A percentile compares a stretch with the other conserved stretches of the same genome.
phyloP scores from a whole-genome alignment of 2,113 vertebrate species.

The Riparia riparia region DNA sequence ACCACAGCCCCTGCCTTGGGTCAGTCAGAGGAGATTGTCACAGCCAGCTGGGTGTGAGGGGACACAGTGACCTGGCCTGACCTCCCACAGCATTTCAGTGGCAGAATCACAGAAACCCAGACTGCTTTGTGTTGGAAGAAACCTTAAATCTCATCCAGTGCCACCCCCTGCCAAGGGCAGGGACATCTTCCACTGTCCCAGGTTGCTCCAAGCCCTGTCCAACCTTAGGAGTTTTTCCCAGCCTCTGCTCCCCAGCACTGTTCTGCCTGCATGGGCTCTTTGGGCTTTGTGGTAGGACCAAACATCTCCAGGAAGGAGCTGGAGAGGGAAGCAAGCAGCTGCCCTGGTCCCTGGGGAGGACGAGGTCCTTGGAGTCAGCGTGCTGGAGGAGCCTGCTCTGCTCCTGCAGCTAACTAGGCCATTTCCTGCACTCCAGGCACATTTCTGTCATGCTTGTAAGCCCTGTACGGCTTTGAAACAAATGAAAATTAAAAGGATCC shows the following conservation, averaged over 20 bases:
- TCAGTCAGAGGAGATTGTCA: background rate
- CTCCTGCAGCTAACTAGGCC: constrained; percentile 54
- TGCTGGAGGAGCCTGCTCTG: background rate
- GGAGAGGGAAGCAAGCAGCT: background rate
- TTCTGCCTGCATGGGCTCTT: background rate
- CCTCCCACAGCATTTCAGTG: background rate
- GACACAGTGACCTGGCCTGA: background rate
- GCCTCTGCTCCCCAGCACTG: background rate
- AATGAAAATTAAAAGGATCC: constrained; percentile 35
- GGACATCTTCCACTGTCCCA: background rate
- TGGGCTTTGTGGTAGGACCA: background rate
- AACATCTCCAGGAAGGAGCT: background rate
- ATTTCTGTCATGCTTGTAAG: constrained; percentile 45
- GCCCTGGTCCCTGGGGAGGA: background rate
- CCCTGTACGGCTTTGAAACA: background rate
- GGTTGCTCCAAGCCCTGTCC: background rate
- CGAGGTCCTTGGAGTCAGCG: rapidly evolving
- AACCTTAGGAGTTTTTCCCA: background rate
- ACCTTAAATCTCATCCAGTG: background rate
- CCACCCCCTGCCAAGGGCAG: background rate
- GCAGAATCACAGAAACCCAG: background rate
- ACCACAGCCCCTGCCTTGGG: background rate
- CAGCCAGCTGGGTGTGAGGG: background rate
- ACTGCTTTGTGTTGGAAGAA: background rate
- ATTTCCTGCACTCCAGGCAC: constrained; percentile 45